Conservation (phyloP, 2,888 invertebrate genomes). For the Amblyjoppa proteus region DNA sequence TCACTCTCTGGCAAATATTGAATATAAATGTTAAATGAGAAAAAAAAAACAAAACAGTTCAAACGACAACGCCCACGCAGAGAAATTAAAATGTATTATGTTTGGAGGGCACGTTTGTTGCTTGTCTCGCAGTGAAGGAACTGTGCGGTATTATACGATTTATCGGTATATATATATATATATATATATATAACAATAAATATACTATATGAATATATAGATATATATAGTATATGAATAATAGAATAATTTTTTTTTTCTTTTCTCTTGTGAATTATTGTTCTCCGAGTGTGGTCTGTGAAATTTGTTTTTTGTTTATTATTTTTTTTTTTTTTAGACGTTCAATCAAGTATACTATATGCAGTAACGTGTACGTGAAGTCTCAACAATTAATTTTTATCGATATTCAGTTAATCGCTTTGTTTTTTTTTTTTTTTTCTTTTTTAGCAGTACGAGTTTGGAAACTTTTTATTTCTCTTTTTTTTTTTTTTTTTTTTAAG, state of each 20-base stretch:
- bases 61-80: conserved; percentile 22
- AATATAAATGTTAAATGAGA: conserved; percentile 35
- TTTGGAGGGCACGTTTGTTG: conserved; percentile 71
- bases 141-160: conserved; percentile 66
- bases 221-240: conserved; percentile 54
- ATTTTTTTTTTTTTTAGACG: conserved; percentile 3
- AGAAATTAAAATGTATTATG: conserved; percentile 41
- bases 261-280: conserved; percentile 59
- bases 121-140: conserved; percentile 71
- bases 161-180: conserved; percentile 53
- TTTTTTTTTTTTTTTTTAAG: conserved; percentile 16
- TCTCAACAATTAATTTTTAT: conserved; percentile 32
- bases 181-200: conserved; percentile 49
- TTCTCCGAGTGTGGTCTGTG: conserved; percentile 61
- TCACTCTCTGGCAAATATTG: conserved; percentile 46
- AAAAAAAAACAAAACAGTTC: conserved; percentile 1
- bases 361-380: conserved; percentile 17
- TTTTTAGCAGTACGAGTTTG: conserved; percentile 3
- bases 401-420: not conserved
- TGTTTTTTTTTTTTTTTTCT: not conserved
- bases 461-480: conserved; percentile 1
- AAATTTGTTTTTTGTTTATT: conserved; percentile 43
- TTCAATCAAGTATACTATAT: conserved; percentile 25
- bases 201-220: conserved; percentile 47
- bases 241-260: conserved; percentile 41